A percentile compares a stretch with the other conserved stretches of the same genome.
Evolutionary conservation across 2,113 vertebrate species (phyloP).

Genomic region (Capreolus pygargus): DNA sequence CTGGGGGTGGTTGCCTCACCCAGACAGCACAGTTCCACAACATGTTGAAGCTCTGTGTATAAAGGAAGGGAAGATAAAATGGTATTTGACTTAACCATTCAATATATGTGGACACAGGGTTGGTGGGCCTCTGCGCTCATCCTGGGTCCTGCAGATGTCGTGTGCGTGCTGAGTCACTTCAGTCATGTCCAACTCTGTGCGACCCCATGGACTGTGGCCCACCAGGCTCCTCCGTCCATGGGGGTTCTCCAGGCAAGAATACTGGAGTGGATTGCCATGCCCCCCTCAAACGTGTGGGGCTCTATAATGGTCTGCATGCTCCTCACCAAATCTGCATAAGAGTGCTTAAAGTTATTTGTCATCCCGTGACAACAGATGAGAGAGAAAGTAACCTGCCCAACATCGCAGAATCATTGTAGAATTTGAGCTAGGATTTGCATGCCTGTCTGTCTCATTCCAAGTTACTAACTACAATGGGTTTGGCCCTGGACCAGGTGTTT

Average conservation of each 20-base stretch:
- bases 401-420: background rate
- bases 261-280: background rate
- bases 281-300: background rate
- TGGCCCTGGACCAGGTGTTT: background rate
- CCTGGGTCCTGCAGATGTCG: background rate
- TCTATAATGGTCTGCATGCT: background rate
- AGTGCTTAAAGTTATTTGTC: background rate
- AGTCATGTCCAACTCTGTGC: background rate
- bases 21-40: background rate
- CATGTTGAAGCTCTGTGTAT: background rate
- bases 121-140: background rate
- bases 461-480: background rate
- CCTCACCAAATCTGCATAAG: background rate
- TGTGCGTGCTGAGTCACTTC: background rate
- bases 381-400: background rate
- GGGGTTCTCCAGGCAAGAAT: background rate
- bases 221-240: background rate
- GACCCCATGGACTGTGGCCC: background rate
- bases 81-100: background rate
- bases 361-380: background rate
- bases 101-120: background rate
- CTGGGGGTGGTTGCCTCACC: background rate
- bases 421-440: background rate
- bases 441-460: background rate
- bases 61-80: background rate